phyloP scores from a whole-genome alignment of 2,113 vertebrate species.

The Tupaia chinensis region DNA sequence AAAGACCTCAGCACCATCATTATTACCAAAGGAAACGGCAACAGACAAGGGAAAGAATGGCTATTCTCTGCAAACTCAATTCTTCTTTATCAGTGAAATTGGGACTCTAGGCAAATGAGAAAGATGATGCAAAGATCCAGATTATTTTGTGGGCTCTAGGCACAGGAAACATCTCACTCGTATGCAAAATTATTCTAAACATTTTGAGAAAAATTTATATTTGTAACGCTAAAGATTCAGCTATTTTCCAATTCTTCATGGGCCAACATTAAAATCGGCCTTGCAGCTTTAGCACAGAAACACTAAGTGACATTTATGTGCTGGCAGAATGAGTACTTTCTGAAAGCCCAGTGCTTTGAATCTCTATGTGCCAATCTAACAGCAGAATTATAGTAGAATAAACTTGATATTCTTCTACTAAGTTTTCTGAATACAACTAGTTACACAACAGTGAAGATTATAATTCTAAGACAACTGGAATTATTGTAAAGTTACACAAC shows the following conservation, averaged over 20 bases:
- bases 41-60: background rate
- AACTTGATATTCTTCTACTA: background rate
- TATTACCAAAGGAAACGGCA: background rate
- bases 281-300: background rate
- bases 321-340: background rate
- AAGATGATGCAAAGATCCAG: background rate
- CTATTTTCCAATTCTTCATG: background rate
- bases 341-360: slow-evolving; percentile 1
- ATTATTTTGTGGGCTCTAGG: background rate
- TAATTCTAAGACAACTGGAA: background rate
- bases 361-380: background rate
- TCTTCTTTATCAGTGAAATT: background rate
- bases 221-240: background rate
- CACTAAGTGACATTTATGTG: background rate
- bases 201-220: background rate
- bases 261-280: background rate
- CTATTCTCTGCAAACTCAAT: background rate
- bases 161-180: background rate
- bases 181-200: background rate
- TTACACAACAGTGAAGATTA: background rate
- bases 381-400: background rate
- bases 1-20: background rate
- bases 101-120: background rate
- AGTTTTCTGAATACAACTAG: slow-evolving; percentile 11
- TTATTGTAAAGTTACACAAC: background rate